Evolutionary conservation across 2,888 invertebrate species (phyloP), one percentile per base, ranked within the genome.

Genomic region (Nudaria mundana): DNA sequence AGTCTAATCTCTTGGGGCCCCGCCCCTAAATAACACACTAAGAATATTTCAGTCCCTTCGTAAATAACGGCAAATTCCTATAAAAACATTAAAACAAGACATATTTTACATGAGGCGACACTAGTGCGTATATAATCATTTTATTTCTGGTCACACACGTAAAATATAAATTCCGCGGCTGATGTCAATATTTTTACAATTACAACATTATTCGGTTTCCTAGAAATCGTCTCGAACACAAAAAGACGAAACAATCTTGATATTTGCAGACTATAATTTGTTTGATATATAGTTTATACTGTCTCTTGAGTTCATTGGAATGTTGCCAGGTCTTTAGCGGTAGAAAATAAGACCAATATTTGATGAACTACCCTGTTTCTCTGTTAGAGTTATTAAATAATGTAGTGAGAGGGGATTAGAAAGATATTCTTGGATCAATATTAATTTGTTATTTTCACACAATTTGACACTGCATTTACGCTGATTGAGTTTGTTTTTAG

Each of bases 171-270:
- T 54, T 54, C 51, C 38, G 39, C 56, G 59, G 41, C 45, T 22
- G 33, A 45, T 40, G 48, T 48, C 41, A 53, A 57, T 60, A 54
- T 58, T 54, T 60, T 53, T 63, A 59, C 52, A 54, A 64, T 56
- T 58, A 55, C 55, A 53, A 56, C 47, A 63, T 51, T 51, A 54
- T 63, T 18, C 18, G 2, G 20, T 7, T 64, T 66, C 66, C 57
- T 59, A 66, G 62, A 65, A 64, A 36, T 49, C 53, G 35, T 47
- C 36, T 40, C 33, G 28, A 52, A 53, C 33, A 49, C 52, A 53
- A 63, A 37, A 31, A 42, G 48, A 42, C 37, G 36, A 43, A 53
- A 35, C 34, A n/a, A 52, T 60, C 48, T 54, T 49, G 54, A 59
- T 59, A 59, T 54, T 61, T 41, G 52, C 45, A 41, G 42, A 54